phyloP scores from a whole-genome alignment of 2,113 vertebrate genomes.

The Peromyscus polionotus region DNA sequence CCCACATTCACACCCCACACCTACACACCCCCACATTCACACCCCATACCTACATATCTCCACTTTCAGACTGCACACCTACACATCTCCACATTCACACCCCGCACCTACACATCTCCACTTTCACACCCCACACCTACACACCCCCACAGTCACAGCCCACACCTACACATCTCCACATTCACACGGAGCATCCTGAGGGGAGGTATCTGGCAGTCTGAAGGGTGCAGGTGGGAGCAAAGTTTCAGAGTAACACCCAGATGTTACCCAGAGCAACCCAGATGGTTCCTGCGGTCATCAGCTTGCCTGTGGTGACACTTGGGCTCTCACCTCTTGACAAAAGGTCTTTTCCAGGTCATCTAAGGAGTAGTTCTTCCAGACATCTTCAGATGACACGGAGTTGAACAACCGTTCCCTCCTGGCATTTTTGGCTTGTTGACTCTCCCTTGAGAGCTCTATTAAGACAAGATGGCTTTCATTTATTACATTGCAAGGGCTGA shows the following conservation, averaged over 20 bases:
- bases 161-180: background rate
- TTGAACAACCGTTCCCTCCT: background rate
- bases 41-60: background rate
- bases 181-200: no score
- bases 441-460: constrained; percentile 50
- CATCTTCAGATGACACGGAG: background rate
- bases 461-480: background rate
- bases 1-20: background rate
- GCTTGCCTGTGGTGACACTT: background rate
- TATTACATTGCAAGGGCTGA: background rate
- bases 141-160: background rate
- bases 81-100: accelerated
- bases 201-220: background rate
- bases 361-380: constrained; percentile 32
- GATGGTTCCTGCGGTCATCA: accelerated
- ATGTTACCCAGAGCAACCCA: background rate
- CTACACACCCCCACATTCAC: background rate
- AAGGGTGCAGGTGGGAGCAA: no score
- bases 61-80: background rate
- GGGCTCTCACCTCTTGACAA: constrained; percentile 68
- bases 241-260: background rate
- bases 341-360: constrained; percentile 65
- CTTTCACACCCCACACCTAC: background rate
- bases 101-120: background rate
- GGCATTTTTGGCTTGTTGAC: background rate